phyloP scores from a whole-genome alignment of 2,113 vertebrate species.

The Hippopotamus amphibius region DNA sequence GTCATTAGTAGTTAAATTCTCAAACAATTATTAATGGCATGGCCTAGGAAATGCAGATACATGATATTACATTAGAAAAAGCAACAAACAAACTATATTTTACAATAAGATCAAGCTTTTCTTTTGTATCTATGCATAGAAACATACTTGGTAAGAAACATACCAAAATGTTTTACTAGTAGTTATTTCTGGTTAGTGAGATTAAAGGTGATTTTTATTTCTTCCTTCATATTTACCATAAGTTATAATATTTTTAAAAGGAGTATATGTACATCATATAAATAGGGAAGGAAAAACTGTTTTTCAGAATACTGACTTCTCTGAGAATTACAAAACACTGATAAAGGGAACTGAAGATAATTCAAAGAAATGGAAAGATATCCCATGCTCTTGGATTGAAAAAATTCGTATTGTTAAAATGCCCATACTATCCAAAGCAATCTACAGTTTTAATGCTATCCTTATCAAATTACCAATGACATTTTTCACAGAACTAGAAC shows the following conservation, averaged over 20 bases:
- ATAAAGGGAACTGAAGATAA: background rate
- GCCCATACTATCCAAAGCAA: background rate
- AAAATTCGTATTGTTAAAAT: background rate
- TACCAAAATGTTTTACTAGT: conserved; percentile 5
- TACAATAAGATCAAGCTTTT: conserved; percentile 36
- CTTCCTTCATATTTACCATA: conserved; percentile 11
- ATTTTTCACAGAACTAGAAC: background rate
- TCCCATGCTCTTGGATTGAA: background rate
- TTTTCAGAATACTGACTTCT: background rate
- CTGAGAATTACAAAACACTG: background rate
- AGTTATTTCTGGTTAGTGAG: conserved; percentile 44
- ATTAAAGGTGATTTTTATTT: conserved; percentile 52
- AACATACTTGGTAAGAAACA: conserved; percentile 46
- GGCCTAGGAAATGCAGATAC: background rate
- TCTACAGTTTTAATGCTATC: background rate
- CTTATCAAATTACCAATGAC: background rate
- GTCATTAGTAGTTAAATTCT: conserved; percentile 50
- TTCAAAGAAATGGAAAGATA: background rate
- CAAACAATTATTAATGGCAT: conserved; percentile 27
- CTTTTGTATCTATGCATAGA: background rate
- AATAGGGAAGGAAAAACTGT: background rate
- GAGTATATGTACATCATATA: background rate
- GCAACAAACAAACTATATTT: background rate
- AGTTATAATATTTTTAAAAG: conserved; percentile 28
- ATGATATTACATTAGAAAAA: conserved; percentile 1